A percentile compares a stretch with the other conserved stretches of the same genome.
Conservation (phyloP, 2,888 invertebrate species). For the Drosophila barbarae region DNA sequence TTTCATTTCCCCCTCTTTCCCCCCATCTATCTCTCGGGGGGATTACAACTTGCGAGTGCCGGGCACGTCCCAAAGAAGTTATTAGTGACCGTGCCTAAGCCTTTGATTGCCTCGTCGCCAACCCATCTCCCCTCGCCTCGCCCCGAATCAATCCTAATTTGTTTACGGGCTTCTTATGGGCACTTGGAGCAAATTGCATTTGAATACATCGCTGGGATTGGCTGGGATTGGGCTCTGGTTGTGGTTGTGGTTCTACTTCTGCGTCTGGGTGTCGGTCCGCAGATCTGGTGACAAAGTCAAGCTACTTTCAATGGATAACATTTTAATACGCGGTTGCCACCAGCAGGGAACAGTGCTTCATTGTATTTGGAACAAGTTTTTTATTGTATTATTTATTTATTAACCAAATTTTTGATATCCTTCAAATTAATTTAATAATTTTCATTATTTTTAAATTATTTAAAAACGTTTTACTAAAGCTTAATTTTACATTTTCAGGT, state of each 20-base stretch:
- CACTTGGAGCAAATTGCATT: constrained; percentile 65
- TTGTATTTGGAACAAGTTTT: too few species aligned
- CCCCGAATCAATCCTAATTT: constrained; percentile 33
- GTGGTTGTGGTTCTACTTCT: not conserved
- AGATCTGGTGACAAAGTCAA: constrained; percentile 47
- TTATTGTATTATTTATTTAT: too few species aligned
- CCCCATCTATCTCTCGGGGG: not conserved
- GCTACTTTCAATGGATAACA: constrained; percentile 35
- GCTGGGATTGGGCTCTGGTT: not conserved
- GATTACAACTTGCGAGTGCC: constrained; percentile 40
- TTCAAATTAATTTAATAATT: not conserved
- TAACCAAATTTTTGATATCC: too few species aligned
- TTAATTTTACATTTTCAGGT: not conserved
- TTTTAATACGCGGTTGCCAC: constrained; percentile 30
- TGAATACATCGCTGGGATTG: constrained; percentile 41
- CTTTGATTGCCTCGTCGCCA: constrained; percentile 59
- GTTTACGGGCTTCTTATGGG: constrained; percentile 54
- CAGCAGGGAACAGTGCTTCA: constrained; percentile 5
- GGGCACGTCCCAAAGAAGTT: constrained; percentile 45
- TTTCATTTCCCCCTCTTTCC: too few species aligned
- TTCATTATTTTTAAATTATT: not conserved
- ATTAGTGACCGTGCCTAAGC: constrained; percentile 57
- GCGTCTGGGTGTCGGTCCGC: constrained; percentile 12
- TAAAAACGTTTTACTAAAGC: not conserved
- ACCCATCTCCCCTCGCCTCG: not conserved